Percentiles rank a stretch among this genome's conserved stretches.
Evolutionary conservation across 2,888 invertebrate genomes (phyloP).

Genomic region (Apamea anceps): DNA sequence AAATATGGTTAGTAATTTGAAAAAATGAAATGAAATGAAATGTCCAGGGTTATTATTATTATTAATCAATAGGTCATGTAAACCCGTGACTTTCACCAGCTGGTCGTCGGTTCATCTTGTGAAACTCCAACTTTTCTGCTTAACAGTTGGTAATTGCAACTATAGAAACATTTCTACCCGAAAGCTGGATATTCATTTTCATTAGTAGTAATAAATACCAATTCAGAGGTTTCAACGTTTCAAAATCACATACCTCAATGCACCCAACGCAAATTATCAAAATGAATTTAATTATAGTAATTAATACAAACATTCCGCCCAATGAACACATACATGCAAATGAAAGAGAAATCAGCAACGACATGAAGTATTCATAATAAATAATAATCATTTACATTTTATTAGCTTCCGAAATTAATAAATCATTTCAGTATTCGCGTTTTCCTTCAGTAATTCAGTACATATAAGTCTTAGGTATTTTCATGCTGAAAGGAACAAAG

Average conservation of each 20-base stretch:
- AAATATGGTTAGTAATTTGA: neutral
- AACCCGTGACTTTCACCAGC: neutral
- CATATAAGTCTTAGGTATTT: conserved; percentile 40
- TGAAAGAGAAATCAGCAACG: conserved; percentile 18
- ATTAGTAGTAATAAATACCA: neutral
- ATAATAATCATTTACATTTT: neutral
- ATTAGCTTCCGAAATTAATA: conserved; percentile 11
- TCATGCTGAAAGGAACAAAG: conserved; percentile 48
- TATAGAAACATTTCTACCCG: neutral
- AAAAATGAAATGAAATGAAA: too few species aligned
- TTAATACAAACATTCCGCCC: conserved; percentile 32
- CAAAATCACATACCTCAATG: conserved; percentile 1
- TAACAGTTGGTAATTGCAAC: neutral
- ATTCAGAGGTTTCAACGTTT: neutral
- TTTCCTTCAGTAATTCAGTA: conserved; percentile 37
- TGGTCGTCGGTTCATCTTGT: neutral
- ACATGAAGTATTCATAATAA: neutral
- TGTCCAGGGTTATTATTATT: too few species aligned
- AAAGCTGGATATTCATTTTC: neutral
- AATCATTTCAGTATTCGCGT: neutral
- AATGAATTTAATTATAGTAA: conserved; percentile 37
- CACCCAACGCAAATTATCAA: conserved; percentile 23
- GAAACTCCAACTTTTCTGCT: neutral
- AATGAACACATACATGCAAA: conserved; percentile 32
- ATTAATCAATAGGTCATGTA: neutral